Percentiles rank a stretch among this genome's conserved stretches.
phyloP scores from a whole-genome alignment of 2,888 invertebrate species.

The Napeogenes inachia region DNA sequence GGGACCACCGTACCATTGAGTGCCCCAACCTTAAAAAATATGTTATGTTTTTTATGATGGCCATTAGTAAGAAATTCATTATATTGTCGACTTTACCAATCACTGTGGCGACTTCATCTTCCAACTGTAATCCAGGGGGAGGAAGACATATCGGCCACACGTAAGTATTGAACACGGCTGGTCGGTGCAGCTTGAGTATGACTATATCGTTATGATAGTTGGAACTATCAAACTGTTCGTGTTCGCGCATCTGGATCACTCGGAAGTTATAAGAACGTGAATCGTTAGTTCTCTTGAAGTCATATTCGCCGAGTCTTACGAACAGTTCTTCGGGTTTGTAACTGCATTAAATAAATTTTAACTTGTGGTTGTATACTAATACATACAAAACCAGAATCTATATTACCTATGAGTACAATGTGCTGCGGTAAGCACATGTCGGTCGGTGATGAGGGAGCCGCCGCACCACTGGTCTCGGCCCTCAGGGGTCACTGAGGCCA shows the following conservation, averaged over 20 bases:
- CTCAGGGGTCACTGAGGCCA: slow-evolving; percentile 84
- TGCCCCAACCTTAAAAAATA: slow-evolving; percentile 82
- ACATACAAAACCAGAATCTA: too few species aligned
- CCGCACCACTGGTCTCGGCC: slow-evolving; percentile 84
- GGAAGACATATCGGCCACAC: slow-evolving; percentile 92
- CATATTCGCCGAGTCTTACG: slow-evolving; percentile 89
- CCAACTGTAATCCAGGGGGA: slow-evolving; percentile 77
- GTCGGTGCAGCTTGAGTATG: slow-evolving; percentile 80
- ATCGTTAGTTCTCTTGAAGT: slow-evolving; percentile 81
- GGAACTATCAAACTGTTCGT: slow-evolving; percentile 81
- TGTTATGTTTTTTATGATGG: not conserved
- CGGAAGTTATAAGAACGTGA: slow-evolving; percentile 83
- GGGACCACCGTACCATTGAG: slow-evolving; percentile 83
- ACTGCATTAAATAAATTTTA: slow-evolving; percentile 48
- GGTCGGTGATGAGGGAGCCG: slow-evolving; percentile 86
- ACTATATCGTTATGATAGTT: slow-evolving; percentile 88
- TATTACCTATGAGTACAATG: slow-evolving; percentile 81
- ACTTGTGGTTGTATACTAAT: not conserved
- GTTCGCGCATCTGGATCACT: slow-evolving; percentile 81
- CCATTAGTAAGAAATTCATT: too few species aligned
- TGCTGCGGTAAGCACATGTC: slow-evolving; percentile 86
- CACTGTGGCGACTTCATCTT: slow-evolving; percentile 80
- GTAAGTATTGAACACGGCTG: slow-evolving; percentile 84
- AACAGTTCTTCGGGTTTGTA: slow-evolving; percentile 78
- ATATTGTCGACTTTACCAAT: slow-evolving; percentile 67